Percentiles rank a stretch among this genome's conserved stretches.
phyloP scores from a whole-genome alignment of 2,888 invertebrate genomes.

The Sarcophaga caerulescens region DNA sequence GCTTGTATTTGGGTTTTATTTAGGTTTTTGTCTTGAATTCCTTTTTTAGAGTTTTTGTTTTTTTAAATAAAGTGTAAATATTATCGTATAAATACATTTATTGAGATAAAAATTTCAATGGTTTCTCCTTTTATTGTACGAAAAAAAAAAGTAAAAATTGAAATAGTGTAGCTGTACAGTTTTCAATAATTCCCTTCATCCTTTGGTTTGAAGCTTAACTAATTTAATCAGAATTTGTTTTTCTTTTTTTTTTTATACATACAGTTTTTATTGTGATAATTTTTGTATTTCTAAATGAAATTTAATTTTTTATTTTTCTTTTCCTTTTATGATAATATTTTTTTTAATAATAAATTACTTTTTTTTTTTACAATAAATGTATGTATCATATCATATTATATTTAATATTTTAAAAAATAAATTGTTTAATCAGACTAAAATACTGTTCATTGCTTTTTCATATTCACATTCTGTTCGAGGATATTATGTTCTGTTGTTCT shows the following conservation, averaged over 20 bases:
- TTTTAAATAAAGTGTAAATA: conserved; percentile 48
- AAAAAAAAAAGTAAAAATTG: background rate
- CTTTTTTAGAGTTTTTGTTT: conserved; percentile 19
- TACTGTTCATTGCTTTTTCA: conserved; percentile 79
- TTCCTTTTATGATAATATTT: background rate
- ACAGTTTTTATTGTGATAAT: conserved; percentile 22
- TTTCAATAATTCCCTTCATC: conserved; percentile 19
- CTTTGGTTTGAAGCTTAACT: conserved; percentile 68
- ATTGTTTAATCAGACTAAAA: conserved; percentile 73
- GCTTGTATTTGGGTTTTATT: conserved; percentile 41
- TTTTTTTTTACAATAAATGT: conserved; percentile 33
- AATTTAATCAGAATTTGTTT: conserved; percentile 35
- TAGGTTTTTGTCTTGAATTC: conserved; percentile 48
- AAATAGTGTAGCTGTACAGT: conserved; percentile 63
- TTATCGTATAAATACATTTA: conserved; percentile 43
- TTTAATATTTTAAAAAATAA: conserved; percentile 41
- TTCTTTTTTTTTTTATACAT: conserved; percentile 40
- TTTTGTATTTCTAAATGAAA: conserved; percentile 38
- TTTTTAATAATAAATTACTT: conserved; percentile 35
- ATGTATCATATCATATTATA: no score
- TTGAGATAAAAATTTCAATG: background rate
- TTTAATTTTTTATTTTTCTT: conserved; percentile 31
- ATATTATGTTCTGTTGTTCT: conserved; percentile 68
- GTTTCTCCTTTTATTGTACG: background rate
- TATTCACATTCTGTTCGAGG: conserved; percentile 78